A percentile compares a stretch with the other conserved stretches of the same genome.
These are phyloP conservation scores for Sphyrna mokarran DNA, from an alignment of 2,113 vertebrate genomes.

Conservation along the genomic window DNA sequence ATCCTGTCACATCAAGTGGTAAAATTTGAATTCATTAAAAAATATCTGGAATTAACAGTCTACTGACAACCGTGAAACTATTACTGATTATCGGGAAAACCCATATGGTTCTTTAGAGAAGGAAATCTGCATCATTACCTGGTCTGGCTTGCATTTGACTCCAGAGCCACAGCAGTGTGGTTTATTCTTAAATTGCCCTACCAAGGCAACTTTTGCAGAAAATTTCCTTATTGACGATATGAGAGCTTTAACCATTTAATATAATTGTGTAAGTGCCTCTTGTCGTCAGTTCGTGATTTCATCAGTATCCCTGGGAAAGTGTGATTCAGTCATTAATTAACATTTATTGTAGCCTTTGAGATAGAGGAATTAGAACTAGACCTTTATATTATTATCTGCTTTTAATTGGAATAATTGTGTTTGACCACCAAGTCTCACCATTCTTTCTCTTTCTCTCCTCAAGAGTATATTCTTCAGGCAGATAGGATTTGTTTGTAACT, in stretches of 20 bases:
- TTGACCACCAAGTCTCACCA: neutral
- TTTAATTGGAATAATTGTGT: neutral
- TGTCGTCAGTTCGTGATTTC: neutral
- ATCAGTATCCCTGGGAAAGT: neutral
- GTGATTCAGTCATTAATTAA: neutral
- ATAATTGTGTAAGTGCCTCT: neutral
- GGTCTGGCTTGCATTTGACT: too few relatives aligned
- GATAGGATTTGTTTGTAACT: neutral
- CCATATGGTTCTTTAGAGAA: too few relatives aligned
- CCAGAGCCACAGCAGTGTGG: too few relatives aligned
- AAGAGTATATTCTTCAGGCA: neutral
- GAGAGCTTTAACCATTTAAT: neutral
- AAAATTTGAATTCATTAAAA: too few relatives aligned
- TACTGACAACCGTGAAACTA: too few relatives aligned
- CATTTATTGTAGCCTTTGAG: neutral
- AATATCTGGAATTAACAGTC: too few relatives aligned
- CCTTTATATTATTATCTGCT: neutral
- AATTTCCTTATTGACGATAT: neutral
- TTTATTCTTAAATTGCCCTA: too few relatives aligned
- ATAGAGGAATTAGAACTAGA: neutral
- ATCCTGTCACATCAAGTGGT: too few relatives aligned
- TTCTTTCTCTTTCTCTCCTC: neutral
- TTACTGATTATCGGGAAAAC: too few relatives aligned
- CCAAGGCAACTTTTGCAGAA: neutral
- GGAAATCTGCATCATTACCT: too few relatives aligned